Evolutionary conservation across 1,140 invertebrate genomes (phyloP).

Genomic region (Triops cancriformis): DNA sequence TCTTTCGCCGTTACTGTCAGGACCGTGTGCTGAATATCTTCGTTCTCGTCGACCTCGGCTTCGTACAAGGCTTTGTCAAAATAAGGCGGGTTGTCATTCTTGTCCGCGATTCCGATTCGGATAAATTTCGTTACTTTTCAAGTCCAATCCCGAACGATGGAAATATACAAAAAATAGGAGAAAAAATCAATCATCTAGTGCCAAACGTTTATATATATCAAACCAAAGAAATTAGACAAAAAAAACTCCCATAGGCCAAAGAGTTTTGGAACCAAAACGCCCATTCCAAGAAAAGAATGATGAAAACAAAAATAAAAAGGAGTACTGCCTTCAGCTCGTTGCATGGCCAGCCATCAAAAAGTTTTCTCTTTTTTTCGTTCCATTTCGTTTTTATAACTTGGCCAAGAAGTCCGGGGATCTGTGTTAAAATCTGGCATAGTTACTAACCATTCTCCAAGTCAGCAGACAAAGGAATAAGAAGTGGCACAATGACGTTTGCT

Average conservation of each 20-base stretch:
- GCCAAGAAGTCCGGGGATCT: neutral
- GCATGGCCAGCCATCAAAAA: neutral
- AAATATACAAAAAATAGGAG: no score
- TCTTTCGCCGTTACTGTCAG: constrained; percentile 96
- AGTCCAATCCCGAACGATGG: neutral
- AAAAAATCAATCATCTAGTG: no score
- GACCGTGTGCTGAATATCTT: constrained; percentile 92
- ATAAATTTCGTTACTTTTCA: constrained; percentile 46
- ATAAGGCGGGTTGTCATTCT: constrained; percentile 96
- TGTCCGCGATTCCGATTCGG: constrained; percentile 56
- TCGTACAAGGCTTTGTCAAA: constrained; percentile 94
- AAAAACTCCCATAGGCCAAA: no score
- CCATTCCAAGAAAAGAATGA: no score
- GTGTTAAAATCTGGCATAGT: constrained; percentile 11
- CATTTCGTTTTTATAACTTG: neutral
- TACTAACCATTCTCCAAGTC: constrained; percentile 25
- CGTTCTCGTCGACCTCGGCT: constrained; percentile 94
- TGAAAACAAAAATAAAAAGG: neutral
- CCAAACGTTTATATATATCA: no score
- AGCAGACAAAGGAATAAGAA: constrained; percentile 29
- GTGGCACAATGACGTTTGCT: constrained; percentile 29
- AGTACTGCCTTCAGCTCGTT: neutral
- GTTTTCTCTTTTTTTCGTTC: neutral
- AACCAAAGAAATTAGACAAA: no score
- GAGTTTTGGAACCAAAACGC: no score